A percentile compares a stretch with the other conserved stretches of the same genome.
These are phyloP conservation scores for Scatophagus argus DNA, from an alignment of 2,113 vertebrate genomes.

Conservation along the genomic window DNA sequence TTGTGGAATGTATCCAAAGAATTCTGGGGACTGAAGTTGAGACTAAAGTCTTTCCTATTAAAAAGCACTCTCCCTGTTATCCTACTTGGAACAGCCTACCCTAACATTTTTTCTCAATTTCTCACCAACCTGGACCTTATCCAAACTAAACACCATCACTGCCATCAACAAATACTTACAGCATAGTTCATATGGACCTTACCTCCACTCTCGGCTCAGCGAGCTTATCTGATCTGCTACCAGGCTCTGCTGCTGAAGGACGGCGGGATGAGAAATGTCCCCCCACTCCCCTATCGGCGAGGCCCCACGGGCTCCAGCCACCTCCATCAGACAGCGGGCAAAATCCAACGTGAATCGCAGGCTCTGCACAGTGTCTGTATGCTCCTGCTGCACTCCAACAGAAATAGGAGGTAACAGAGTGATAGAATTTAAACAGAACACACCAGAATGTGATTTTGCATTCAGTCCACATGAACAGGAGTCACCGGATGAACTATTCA, in stretches of 20 bases:
- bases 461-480: conserved; percentile 17
- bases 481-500: conserved; percentile 1
- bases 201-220: conserved; percentile 97
- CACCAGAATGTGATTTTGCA: neutral
- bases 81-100: too few relatives aligned
- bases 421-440: conserved; percentile 20
- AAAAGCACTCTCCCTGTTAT: neutral
- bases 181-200: conserved; percentile 24
- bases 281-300: conserved; percentile 53
- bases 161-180: neutral
- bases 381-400: conserved; percentile 89
- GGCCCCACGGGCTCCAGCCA: conserved; percentile 85
- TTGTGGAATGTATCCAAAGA: too few relatives aligned
- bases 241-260: conserved; percentile 90
- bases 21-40: too few relatives aligned
- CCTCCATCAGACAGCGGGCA: conserved; percentile 91
- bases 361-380: conserved; percentile 91
- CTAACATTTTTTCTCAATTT: neutral
- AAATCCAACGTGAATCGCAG: conserved; percentile 94
- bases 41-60: neutral
- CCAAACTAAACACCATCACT: neutral
- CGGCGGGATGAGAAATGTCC: conserved; percentile 72
- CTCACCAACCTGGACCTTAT: neutral
- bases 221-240: conserved; percentile 98
- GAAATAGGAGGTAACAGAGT: neutral